Evolutionary conservation across 1,140 invertebrate species (phyloP).

Genomic region (Hycleus phaleratus): DNA sequence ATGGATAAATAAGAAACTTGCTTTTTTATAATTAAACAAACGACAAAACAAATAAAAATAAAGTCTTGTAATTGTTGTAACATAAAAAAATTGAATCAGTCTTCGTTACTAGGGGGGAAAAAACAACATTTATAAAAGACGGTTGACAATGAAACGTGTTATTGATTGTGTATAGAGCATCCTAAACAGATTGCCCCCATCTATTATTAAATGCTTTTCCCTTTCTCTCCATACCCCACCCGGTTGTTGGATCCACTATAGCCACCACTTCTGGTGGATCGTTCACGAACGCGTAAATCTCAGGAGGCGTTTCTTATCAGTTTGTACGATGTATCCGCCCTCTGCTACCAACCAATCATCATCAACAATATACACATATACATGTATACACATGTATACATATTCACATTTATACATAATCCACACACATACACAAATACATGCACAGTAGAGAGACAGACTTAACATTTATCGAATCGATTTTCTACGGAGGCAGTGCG

Average conservation of each 20-base stretch:
- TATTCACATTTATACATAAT: not conserved
- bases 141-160: slow-evolving; percentile 3
- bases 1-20: too few species aligned
- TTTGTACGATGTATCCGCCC: slow-evolving; percentile 13
- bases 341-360: slow-evolving; percentile 13
- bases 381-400: not conserved
- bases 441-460: too few species aligned
- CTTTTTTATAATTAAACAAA: too few species aligned
- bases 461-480: too few species aligned
- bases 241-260: not conserved
- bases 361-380: not conserved
- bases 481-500: too few species aligned
- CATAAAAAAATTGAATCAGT: too few species aligned
- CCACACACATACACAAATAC: too few species aligned
- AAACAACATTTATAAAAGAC: not conserved
- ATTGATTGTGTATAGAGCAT: slow-evolving; percentile 8
- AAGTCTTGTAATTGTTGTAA: too few species aligned
- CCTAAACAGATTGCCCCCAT: slow-evolving; percentile 10
- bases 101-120: too few species aligned
- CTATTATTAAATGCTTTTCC: slow-evolving; percentile 8
- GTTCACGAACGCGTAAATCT: slow-evolving; percentile 21
- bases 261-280: not conserved
- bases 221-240: slow-evolving; percentile 1
- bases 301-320: slow-evolving; percentile 24
- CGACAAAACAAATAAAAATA: too few species aligned